These are phyloP conservation scores for Xiphophorus maculatus DNA, from an alignment of 2,113 vertebrate species.

Conservation along the genomic window DNA sequence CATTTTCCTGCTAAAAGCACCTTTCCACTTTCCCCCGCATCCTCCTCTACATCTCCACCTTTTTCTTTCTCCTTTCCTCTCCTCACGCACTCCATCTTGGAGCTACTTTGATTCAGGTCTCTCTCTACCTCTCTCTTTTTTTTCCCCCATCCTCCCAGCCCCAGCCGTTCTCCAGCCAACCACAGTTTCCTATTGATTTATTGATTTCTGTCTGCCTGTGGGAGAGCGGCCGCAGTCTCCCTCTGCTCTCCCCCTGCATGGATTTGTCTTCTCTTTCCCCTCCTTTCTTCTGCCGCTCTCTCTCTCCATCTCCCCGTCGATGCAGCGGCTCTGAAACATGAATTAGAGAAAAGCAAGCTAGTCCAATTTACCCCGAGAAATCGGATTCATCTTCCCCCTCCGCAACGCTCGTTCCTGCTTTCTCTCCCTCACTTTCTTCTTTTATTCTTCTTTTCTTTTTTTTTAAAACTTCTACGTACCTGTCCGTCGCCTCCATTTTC, in stretches of 20 bases:
- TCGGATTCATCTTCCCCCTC: constrained; percentile 77
- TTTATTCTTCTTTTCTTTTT: constrained; percentile 16
- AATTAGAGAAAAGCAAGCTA: constrained; percentile 90
- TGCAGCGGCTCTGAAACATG: constrained; percentile 84
- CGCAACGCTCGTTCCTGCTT: constrained; percentile 48
- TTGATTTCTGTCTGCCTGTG: constrained; percentile 94
- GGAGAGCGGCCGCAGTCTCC: constrained; percentile 88
- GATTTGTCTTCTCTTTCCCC: constrained; percentile 85
- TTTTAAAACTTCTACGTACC: constrained; percentile 35
- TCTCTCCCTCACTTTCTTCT: constrained; percentile 44
- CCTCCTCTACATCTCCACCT: constrained; percentile 53
- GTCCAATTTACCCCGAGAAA: constrained; percentile 85
- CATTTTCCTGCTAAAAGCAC: constrained; percentile 52
- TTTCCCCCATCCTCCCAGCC: constrained; percentile 72
- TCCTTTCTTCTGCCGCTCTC: constrained; percentile 62
- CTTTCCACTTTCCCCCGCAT: constrained; percentile 65
- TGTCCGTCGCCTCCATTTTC: constrained; percentile 53
- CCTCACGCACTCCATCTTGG: constrained; percentile 90
- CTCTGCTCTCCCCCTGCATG: constrained; percentile 87
- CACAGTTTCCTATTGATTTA: constrained; percentile 98
- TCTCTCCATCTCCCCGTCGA: constrained; percentile 76
- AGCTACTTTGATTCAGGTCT: constrained; percentile 88
- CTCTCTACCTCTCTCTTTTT: constrained; percentile 62
- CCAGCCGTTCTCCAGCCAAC: constrained; percentile 89
- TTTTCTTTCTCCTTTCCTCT: constrained; percentile 72